These are phyloP conservation scores for Conomelus anceps DNA, from an alignment of 2,888 invertebrate species.

Conservation along the genomic window DNA sequence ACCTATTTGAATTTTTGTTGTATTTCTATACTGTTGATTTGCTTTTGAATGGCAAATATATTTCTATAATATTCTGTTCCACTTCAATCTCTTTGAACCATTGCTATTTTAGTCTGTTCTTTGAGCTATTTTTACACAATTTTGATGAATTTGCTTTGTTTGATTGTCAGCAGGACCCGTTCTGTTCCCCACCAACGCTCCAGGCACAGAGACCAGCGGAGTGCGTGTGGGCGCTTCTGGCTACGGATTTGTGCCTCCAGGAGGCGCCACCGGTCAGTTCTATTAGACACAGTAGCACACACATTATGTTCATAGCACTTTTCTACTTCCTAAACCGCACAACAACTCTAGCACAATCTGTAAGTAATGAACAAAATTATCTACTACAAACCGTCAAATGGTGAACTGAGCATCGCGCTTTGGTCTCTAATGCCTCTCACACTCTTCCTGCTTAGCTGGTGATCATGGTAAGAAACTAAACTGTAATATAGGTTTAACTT, in stretches of 20 bases:
- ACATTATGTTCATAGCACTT: not conserved
- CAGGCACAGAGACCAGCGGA: slow-evolving; percentile 65
- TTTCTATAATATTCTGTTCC: too few species aligned
- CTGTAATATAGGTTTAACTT: not conserved
- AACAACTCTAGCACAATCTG: not conserved
- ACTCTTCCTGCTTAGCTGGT: not conserved
- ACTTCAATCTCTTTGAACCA: not conserved
- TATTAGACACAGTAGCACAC: not conserved
- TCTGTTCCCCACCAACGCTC: slow-evolving; percentile 64
- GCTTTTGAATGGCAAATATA: too few species aligned
- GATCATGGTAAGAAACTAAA: not conserved
- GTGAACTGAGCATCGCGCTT: not conserved
- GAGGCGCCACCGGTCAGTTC: slow-evolving; percentile 27
- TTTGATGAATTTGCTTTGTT: not conserved
- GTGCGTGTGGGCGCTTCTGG: slow-evolving; percentile 78
- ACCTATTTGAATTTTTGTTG: too few species aligned
- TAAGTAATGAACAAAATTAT: not conserved
- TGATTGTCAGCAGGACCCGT: slow-evolving; percentile 60
- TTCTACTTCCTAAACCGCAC: not conserved
- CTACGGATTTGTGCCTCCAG: slow-evolving; percentile 75
- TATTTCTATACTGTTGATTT: too few species aligned
- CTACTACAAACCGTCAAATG: not conserved
- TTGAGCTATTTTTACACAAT: not conserved
- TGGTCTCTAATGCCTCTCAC: not conserved
- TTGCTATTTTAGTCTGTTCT: not conserved